Conservation (phyloP, 2,113 vertebrate genomes). For the Monarcha castaneiventris region DNA sequence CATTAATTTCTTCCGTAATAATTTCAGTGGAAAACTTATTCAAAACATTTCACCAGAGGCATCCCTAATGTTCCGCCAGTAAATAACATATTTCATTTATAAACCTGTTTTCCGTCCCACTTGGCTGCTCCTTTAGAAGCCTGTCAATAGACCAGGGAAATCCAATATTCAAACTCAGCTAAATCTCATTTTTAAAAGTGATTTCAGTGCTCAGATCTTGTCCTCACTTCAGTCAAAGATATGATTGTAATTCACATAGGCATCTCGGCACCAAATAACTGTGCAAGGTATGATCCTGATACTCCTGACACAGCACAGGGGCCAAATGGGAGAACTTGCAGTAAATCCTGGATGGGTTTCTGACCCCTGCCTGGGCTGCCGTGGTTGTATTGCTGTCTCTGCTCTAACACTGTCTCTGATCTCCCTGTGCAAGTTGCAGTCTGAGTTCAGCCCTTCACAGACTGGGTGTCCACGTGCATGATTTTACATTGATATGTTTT, state of each 20-base stretch:
- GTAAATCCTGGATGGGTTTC: not conserved
- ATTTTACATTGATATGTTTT: not conserved
- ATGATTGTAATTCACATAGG: not conserved
- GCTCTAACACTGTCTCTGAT: not conserved
- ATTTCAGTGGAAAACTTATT: conserved; percentile 33
- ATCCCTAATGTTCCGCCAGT: not conserved
- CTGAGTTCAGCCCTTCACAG: not conserved
- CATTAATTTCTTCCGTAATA: not conserved
- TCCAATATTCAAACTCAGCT: not conserved
- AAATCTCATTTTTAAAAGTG: conserved; percentile 39
- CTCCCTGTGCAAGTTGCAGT: not conserved
- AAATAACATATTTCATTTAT: conserved; percentile 45
- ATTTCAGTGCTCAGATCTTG: conserved; percentile 8
- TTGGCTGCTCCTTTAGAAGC: conserved; percentile 21
- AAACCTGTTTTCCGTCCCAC: not conserved
- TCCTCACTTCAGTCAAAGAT: conserved; percentile 5
- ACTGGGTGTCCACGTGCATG: fast-evolving
- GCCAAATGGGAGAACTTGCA: not conserved
- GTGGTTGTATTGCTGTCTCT: not conserved
- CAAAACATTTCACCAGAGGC: conserved; percentile 19
- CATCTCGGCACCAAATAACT: not conserved
- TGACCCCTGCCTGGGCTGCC: not conserved
- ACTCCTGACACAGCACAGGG: not conserved
- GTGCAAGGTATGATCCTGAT: not conserved
- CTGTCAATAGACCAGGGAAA: conserved; percentile 26